phyloP scores from a whole-genome alignment of 2,888 invertebrate species.

The Microplitis manilae region DNA sequence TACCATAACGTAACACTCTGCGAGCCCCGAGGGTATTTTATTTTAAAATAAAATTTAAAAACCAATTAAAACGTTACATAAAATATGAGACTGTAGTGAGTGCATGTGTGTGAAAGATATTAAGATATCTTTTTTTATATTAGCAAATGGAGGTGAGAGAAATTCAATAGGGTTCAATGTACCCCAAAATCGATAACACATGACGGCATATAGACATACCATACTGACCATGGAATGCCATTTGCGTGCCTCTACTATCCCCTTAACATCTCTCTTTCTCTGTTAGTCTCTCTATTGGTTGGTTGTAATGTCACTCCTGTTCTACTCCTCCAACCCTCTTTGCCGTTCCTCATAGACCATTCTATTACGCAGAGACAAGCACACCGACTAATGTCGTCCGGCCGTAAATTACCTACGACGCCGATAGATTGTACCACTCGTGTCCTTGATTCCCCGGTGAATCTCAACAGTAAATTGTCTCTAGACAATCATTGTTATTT shows the following conservation, averaged over 20 bases:
- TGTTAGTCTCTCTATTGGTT: conserved; percentile 38
- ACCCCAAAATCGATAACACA: conserved; percentile 66
- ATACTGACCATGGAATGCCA: conserved; percentile 69
- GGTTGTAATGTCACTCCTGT: conserved; percentile 30
- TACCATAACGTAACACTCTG: conserved; percentile 37
- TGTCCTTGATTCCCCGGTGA: conserved; percentile 35
- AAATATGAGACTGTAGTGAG: neutral
- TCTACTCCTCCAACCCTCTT: conserved; percentile 32
- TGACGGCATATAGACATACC: conserved; percentile 67
- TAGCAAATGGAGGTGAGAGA: neutral
- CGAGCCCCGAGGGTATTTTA: conserved; percentile 5
- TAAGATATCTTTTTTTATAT: neutral
- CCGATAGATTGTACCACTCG: conserved; percentile 55
- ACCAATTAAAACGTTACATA: neutral
- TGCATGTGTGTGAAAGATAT: neutral
- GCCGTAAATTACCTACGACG: conserved; percentile 64
- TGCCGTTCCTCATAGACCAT: conserved; percentile 46
- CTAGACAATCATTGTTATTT: conserved; percentile 8
- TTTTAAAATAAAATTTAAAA: conserved; percentile 16
- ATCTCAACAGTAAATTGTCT: conserved; percentile 25
- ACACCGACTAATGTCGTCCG: conserved; percentile 66
- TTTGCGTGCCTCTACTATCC: conserved; percentile 58
- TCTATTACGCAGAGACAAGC: conserved; percentile 62
- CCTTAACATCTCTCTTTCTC: conserved; percentile 40
- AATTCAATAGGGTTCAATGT: conserved; percentile 45